Evolutionary conservation across 2,888 invertebrate species (phyloP).

Genomic region (Nipponacmea schrenckii): DNA sequence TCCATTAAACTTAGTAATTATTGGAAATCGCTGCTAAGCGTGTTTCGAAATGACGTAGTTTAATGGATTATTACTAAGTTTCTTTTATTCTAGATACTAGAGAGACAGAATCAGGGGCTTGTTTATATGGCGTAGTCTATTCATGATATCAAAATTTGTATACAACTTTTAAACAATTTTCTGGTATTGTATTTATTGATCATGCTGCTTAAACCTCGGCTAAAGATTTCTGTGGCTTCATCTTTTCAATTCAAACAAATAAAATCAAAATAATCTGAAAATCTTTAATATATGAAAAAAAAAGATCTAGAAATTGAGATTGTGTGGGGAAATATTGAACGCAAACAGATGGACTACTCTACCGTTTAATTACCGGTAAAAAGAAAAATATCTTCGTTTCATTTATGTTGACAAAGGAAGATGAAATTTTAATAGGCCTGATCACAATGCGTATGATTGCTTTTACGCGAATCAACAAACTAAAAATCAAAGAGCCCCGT

Average conservation of each 20-base stretch:
- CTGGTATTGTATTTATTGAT: too few relatives aligned
- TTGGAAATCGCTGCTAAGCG: too few relatives aligned
- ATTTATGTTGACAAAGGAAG: background rate
- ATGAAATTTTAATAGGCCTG: conserved; percentile 8
- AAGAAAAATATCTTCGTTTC: background rate
- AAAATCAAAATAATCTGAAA: conserved; percentile 5
- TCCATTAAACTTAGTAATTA: too few relatives aligned
- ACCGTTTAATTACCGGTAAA: conserved; percentile 8
- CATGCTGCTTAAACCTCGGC: background rate
- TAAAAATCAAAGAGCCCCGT: conserved; percentile 6
- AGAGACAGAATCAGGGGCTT: too few relatives aligned
- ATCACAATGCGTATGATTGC: background rate
- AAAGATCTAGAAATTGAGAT: conserved; percentile 1
- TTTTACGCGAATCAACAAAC: background rate
- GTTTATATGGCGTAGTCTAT: too few relatives aligned
- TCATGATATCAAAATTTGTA: too few relatives aligned
- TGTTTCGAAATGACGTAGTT: too few relatives aligned
- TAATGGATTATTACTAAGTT: too few relatives aligned
- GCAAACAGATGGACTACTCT: background rate
- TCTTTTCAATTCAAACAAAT: conserved; percentile 5
- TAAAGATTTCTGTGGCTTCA: conserved; percentile 6
- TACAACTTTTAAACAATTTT: too few relatives aligned
- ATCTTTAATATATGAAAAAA: conserved; percentile 3
- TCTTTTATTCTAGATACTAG: too few relatives aligned
- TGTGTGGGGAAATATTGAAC: conserved; percentile 9